These are phyloP conservation scores for Sparidentex hasta DNA, from an alignment of 2,797 vertebrate genomes.

Conservation along the genomic window DNA sequence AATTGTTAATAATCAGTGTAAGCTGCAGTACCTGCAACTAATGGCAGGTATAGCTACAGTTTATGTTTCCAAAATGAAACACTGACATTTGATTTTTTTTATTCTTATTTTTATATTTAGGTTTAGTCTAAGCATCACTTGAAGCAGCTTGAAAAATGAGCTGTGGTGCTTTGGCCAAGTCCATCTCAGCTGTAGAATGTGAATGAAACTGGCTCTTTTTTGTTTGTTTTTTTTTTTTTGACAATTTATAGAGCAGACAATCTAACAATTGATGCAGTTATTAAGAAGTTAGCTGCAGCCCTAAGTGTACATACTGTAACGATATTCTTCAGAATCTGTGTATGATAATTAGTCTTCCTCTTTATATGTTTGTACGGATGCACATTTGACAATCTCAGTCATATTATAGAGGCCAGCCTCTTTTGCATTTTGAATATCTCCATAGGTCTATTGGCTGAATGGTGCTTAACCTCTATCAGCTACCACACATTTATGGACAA, in stretches of 20 bases:
- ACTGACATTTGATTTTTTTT: not conserved
- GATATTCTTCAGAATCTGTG: not conserved
- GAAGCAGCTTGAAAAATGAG: not conserved
- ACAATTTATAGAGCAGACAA: not conserved
- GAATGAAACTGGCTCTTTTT: not conserved
- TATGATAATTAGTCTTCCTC: not conserved
- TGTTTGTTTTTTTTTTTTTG: no score
- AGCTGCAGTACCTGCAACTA: not conserved
- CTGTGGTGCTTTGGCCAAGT: not conserved
- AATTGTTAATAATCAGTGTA: not conserved
- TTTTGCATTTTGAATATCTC: not conserved
- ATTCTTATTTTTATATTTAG: not conserved
- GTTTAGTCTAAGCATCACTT: not conserved
- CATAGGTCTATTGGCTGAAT: not conserved
- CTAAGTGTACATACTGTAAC: not conserved
- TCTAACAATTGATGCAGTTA: not conserved
- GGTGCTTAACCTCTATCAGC: not conserved
- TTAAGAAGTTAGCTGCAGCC: not conserved
- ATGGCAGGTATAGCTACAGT: no score
- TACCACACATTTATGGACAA: not conserved
- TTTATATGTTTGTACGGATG: not conserved
- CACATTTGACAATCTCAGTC: not conserved
- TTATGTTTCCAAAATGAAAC: not conserved
- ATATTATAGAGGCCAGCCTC: not conserved
- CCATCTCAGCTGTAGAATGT: not conserved